phyloP scores from a whole-genome alignment of 2,888 invertebrate species.

The Xestia ashworthii region DNA sequence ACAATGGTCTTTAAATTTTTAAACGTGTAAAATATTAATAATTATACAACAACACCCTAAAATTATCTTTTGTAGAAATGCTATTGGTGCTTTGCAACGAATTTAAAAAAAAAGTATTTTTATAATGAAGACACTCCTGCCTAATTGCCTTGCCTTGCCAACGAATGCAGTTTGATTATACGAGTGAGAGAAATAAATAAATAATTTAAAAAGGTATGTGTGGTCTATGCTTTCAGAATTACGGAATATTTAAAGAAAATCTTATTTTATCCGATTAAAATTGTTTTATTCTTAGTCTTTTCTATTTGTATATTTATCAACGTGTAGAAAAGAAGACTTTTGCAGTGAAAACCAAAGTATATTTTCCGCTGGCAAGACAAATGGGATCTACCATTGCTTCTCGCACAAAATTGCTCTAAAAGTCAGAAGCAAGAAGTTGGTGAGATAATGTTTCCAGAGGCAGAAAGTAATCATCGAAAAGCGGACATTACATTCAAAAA shows the following conservation, averaged over 20 bases:
- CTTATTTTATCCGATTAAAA: no score
- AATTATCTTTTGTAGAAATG: slow-evolving; percentile 60
- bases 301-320: neutral
- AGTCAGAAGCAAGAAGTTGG: slow-evolving; percentile 42
- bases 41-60: slow-evolving; percentile 71
- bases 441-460: slow-evolving; percentile 7
- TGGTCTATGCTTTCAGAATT: neutral
- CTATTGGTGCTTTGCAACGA: slow-evolving; percentile 74
- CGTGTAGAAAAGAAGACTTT: neutral
- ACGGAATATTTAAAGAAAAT: neutral
- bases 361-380: slow-evolving; percentile 4
- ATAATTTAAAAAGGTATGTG: neutral
- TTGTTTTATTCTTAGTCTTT: neutral
- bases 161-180: neutral
- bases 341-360: neutral
- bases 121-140: neutral
- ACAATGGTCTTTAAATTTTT: slow-evolving; percentile 72
- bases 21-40: slow-evolving; percentile 64
- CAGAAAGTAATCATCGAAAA: slow-evolving; percentile 15
- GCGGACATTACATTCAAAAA: neutral
- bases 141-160: slow-evolving; percentile 22
- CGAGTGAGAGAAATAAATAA: neutral
- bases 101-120: slow-evolving; percentile 17
- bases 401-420: slow-evolving; percentile 13
- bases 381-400: slow-evolving; percentile 27